These are phyloP conservation scores for Penelope pileata DNA, from an alignment of 2,113 vertebrate genomes.

Conservation along the genomic window DNA sequence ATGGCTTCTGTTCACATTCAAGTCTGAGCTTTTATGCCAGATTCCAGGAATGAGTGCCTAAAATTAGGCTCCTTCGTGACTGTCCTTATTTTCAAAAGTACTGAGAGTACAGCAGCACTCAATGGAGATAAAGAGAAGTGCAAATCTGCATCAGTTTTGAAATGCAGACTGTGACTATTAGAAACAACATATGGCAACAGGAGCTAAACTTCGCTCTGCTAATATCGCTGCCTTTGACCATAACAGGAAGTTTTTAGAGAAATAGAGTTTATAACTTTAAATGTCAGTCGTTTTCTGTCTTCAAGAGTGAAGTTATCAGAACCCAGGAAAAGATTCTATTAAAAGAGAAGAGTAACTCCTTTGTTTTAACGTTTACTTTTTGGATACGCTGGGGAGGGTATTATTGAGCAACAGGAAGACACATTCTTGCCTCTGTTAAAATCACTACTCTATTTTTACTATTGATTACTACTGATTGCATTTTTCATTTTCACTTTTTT, in stretches of 20 bases:
- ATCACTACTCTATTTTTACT: not conserved
- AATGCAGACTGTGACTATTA: conserved; percentile 31
- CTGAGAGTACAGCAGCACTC: not conserved
- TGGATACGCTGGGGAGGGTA: not conserved
- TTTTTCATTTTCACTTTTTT: not conserved
- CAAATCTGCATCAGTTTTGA: conserved; percentile 23
- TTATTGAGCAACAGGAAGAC: not conserved
- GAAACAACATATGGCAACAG: conserved; percentile 34
- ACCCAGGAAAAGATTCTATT: not conserved
- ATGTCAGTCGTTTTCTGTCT: not conserved
- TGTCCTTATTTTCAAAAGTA: not conserved
- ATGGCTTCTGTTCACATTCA: not conserved
- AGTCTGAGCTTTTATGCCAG: not conserved
- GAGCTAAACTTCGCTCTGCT: conserved; percentile 7
- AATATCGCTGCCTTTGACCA: not conserved
- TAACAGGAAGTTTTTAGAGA: conserved; percentile 3
- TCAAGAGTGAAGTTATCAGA: not conserved
- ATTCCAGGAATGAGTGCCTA: not conserved
- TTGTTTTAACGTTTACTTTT: not conserved
- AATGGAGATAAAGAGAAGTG: conserved; percentile 7
- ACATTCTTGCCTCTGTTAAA: not conserved
- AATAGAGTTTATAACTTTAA: not conserved
- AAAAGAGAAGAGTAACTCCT: not conserved
- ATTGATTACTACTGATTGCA: not conserved
- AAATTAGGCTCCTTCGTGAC: not conserved